Evolutionary conservation across 2,113 vertebrate species (phyloP), one percentile per base, ranked within the genome.

Genomic region (Hoplias malabaricus): DNA sequence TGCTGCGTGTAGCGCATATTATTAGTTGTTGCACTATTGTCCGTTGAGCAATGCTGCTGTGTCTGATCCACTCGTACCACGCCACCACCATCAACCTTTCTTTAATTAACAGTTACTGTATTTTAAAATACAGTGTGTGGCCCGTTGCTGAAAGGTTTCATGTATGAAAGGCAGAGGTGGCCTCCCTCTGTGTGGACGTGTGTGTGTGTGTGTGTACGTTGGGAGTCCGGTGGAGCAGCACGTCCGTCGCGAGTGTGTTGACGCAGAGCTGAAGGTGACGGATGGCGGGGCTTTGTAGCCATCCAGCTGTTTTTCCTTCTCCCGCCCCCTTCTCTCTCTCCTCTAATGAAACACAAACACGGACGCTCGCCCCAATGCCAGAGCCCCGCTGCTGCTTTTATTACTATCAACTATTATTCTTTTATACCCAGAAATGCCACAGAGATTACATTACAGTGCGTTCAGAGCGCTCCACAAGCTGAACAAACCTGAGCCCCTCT

Each of bases 341-440:
- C 63, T 69, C 56, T 83, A 83, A 79, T 80, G 70, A 75, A 69
- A 71, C 73, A 72, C 78, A 76, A 83, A 83, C 77, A 79, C 38
- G 56, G 65, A 54, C 36, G 54, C 40, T 19, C 19, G 72, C 74
- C 34, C 67, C 68, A 4, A 48, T 73, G 81, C 72, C 67, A 73
- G 78, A 38, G 61, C 68, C 68, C 50, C 19, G 67, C 65, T 66
- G 77, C 73, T 71, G 59, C 68, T 80, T 83, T 80, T 80, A 83
- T 83, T 79, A 70, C 31, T 59, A 73, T 76, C 54, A 76, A 54
- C 61, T 69, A 62, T 80, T 83, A 76, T 79, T 76, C 59, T 56
- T 79, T 76, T 79, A 79, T 76, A 78, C 63, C 5, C 16, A 81
- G 76, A 73, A 79, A 82, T 79, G 65, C 54, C 75, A 69, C 62